Evolutionary conservation across 2,113 vertebrate genomes (phyloP).

Genomic region (Xenopus laevis): DNA sequence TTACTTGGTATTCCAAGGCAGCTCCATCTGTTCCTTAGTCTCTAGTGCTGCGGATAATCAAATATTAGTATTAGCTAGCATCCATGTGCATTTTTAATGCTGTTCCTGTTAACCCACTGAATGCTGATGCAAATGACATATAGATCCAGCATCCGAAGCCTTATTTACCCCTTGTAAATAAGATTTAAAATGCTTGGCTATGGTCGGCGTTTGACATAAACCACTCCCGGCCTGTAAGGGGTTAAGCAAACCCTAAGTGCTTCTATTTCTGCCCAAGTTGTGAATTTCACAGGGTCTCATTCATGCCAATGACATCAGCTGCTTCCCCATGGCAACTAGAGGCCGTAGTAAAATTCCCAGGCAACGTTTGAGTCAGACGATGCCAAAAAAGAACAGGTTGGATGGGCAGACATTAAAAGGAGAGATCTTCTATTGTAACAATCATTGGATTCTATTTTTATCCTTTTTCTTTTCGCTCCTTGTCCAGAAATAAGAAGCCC

Average conservation of each 20-base stretch:
- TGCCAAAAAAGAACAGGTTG: slow-evolving; percentile 52
- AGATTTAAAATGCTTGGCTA: no score
- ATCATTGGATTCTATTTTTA: neutral
- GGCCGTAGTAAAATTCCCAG: slow-evolving; percentile 65
- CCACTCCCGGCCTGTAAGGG: neutral
- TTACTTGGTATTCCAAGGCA: no score
- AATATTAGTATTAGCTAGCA: no score
- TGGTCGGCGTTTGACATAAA: neutral
- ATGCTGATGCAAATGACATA: no score
- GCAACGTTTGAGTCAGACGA: slow-evolving; percentile 57
- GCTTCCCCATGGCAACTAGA: slow-evolving; percentile 74
- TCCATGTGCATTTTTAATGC: no score
- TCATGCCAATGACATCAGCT: slow-evolving; percentile 71
- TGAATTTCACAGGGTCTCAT: slow-evolving; percentile 65
- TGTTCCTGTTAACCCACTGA: no score
- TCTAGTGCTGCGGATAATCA: no score
- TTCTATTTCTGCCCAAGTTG: slow-evolving; percentile 62
- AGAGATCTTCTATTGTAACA: slow-evolving; percentile 47
- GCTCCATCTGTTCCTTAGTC: no score
- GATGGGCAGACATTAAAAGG: slow-evolving; percentile 55
- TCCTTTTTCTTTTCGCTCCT: slow-evolving; percentile 12
- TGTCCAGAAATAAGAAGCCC: slow-evolving; percentile 15
- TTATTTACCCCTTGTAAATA: no score
- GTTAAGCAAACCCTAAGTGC: slow-evolving; percentile 45
- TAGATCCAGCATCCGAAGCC: no score